phyloP scores from a whole-genome alignment of 2,113 vertebrate genomes.

The Potamarius usumacintae region DNA sequence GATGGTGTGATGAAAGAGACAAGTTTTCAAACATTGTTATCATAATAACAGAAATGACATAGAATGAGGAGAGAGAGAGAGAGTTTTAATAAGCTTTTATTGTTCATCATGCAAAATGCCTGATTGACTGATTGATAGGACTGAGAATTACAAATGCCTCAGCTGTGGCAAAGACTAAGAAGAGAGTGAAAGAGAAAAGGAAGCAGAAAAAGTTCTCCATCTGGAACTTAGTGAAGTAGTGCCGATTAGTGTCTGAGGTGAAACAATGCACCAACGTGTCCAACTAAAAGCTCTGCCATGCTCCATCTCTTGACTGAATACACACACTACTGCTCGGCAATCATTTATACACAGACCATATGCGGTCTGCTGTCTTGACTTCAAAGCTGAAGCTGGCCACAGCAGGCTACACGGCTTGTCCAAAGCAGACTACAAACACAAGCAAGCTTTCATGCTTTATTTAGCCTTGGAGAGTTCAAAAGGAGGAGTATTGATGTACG shows the following conservation, averaged over 20 bases:
- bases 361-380: constrained; percentile 10
- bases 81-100: constrained; percentile 13
- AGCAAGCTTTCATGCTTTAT: constrained; percentile 24
- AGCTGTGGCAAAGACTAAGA: not conserved
- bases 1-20: constrained; percentile 11
- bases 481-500: not conserved
- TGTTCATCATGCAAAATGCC: constrained; percentile 25
- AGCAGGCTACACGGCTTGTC: constrained; percentile 3
- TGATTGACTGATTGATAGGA: not conserved
- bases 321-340: not conserved
- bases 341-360: constrained; percentile 29
- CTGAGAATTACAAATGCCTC: not conserved
- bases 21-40: constrained; percentile 9
- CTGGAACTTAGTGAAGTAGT: constrained; percentile 3
- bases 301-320: constrained; percentile 10
- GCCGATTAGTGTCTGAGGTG: constrained; percentile 1
- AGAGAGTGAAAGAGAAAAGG: not conserved
- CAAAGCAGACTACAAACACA: constrained; percentile 34
- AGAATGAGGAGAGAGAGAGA: not conserved
- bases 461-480: constrained; percentile 19
- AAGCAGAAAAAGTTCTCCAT: not conserved
- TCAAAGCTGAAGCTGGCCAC: constrained; percentile 36
- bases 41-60: not conserved
- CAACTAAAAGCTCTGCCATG: not conserved
- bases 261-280: not conserved